Base-by-base conservation (phyloP, 2,113 vertebrate genomes). In the Sigmodon hispidus region DNA sequence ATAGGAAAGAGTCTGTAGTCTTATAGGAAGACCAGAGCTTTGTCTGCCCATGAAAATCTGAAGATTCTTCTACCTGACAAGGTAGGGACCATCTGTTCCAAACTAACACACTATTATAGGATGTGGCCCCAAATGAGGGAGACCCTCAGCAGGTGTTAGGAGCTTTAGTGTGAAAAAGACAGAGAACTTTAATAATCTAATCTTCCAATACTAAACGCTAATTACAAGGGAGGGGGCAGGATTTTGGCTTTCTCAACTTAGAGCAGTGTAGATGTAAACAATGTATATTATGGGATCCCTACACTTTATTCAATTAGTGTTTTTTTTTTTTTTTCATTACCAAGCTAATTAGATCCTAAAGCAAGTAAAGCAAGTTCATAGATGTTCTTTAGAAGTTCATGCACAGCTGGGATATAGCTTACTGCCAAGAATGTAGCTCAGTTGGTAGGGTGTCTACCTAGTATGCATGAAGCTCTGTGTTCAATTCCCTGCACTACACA, bases 361-460 rank as follows among this genome's bases (percentile, higher is more conserved):
- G 52, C 19, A 81, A 84, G 63, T 83, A 59, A 92, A 90, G 52
- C 19, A 81, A 84, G 63, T 81, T 87, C 36, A 57, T 55, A 36
- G 26, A 94, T 22, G 15, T 73, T 91, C 61, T 90, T 80, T 61
- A 95, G 59, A 93, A 72, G 22, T 87, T 91, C 10, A 26, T 24
- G 19, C 26, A 36, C 61, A 67, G 59, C 59, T 65, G 48, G 61
- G 59, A 48, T 34, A 34, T 17, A 65, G 31, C 43, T 84, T 31
- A 34, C 16, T 21, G 5, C 43, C 29, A 5, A 19, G 43, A 45
- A 13, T 24, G 19, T 8, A 85, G 19, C 43, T 22, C 2, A 65
- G 29, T 50, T 48, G 16, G 61, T 50, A 36, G 4, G 19, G 10
- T 48, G 2, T 31, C 59, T 85, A 10, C 24, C 36, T 83, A 61